Evolutionary conservation across 2,797 vertebrate genomes (phyloP).

Genomic region (Ctenopoma multispine): DNA sequence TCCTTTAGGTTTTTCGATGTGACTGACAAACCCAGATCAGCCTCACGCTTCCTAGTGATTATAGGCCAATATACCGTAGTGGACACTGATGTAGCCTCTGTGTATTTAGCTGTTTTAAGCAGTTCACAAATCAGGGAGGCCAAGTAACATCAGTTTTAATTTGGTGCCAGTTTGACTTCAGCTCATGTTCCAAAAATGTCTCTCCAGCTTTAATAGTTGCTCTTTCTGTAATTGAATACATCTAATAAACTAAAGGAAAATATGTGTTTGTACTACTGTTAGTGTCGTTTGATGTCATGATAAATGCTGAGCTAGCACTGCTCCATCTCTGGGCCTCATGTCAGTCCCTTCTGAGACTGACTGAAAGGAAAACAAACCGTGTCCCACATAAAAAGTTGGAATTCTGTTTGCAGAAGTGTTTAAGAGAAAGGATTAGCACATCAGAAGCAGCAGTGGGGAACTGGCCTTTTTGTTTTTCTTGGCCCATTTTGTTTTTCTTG

Average conservation of each 20-base stretch:
- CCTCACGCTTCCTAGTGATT: slow-evolving; percentile 5
- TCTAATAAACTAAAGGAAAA: slow-evolving; percentile 10
- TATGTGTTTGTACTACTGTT: slow-evolving; percentile 22
- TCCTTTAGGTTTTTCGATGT: too few species aligned
- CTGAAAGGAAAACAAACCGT: slow-evolving; percentile 71
- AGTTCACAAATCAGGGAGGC: slow-evolving; percentile 12
- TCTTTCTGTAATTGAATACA: neutral
- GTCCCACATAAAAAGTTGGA: slow-evolving; percentile 74
- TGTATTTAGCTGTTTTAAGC: neutral
- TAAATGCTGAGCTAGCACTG: slow-evolving; percentile 60
- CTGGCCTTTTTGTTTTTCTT: too few species aligned
- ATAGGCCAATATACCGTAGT: slow-evolving; percentile 5
- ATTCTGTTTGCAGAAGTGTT: slow-evolving; percentile 82
- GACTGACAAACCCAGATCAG: too few species aligned
- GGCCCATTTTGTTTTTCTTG: slow-evolving; percentile 81
- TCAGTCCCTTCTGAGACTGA: slow-evolving; percentile 63
- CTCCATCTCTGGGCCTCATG: slow-evolving; percentile 65
- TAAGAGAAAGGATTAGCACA: slow-evolving; percentile 79
- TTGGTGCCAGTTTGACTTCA: neutral
- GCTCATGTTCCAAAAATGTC: neutral
- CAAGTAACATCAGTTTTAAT: slow-evolving; percentile 15
- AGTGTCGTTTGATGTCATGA: slow-evolving; percentile 52
- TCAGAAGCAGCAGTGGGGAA: slow-evolving; percentile 68
- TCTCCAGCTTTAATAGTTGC: neutral
- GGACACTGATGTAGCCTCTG: neutral